Percentiles rank a stretch among this genome's conserved stretches.
Evolutionary conservation across 2,888 invertebrate species (phyloP).

Genomic region (Prosopocoilus inquinatus): DNA sequence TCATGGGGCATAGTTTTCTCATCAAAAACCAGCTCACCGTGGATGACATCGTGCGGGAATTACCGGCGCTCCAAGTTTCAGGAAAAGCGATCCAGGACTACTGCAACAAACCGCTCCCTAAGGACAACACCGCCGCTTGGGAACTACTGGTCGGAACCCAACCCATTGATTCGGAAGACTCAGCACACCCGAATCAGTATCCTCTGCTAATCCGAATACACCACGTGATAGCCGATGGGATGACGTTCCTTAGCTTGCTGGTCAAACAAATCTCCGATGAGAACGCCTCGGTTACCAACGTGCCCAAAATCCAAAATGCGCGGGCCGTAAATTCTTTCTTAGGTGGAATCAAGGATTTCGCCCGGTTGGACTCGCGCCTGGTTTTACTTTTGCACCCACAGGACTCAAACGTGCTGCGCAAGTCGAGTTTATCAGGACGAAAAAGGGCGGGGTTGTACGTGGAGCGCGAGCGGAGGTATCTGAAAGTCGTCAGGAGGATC

Average conservation of each 20-base stretch:
- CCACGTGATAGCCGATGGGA: slow-evolving; percentile 5
- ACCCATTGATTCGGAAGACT: neutral
- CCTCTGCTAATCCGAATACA: slow-evolving; percentile 6
- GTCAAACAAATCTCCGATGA: slow-evolving; percentile 3
- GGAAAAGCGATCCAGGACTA: neutral
- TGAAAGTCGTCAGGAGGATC: slow-evolving; percentile 5
- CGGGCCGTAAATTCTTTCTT: neutral
- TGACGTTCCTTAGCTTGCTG: slow-evolving; percentile 4
- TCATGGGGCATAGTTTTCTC: slow-evolving; percentile 6
- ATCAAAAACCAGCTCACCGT: slow-evolving; percentile 3
- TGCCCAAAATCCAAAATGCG: neutral
- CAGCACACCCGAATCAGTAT: neutral
- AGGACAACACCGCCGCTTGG: slow-evolving; percentile 4
- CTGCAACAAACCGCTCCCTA: slow-evolving; percentile 3
- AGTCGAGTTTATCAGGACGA: neutral
- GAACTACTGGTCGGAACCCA: slow-evolving; percentile 5
- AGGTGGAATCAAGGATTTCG: neutral
- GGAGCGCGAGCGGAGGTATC: neutral
- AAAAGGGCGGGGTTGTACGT: slow-evolving; percentile 2
- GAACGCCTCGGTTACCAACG: neutral
- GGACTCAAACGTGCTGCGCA: slow-evolving; percentile 1
- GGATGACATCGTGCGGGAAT: slow-evolving; percentile 3
- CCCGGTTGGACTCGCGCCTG: neutral
- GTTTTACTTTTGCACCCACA: neutral
- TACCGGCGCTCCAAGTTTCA: neutral